Evolutionary conservation across 2,888 invertebrate genomes (phyloP), one percentile per base, ranked within the genome.

Genomic region (Ethmia dodecea): DNA sequence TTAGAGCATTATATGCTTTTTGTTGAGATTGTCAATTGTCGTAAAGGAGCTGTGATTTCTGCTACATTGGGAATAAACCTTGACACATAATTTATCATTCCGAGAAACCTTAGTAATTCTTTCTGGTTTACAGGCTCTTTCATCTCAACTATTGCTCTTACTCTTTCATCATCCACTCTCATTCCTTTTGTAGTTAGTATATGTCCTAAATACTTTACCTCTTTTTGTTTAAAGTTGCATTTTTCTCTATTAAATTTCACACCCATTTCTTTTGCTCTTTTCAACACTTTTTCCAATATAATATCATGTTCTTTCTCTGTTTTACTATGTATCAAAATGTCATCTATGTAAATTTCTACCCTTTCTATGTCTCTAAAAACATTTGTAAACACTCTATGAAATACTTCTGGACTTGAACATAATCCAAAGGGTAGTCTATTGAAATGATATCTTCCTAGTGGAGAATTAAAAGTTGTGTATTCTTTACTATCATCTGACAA

Each of bases 41-140:
- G 18, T 10, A 44, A 24, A 3, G 40, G 37, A 9, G 33, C 32
- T 13, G 13, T 37, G 5, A 35, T 28, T 5, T 38, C 28, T 8
- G 44, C 42, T 13, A 38, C 38, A 9, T 39, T 35, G 10, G 34
- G 41, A 12, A 44, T 41, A 27, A 38, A 44, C 4, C 34, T 16
- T 10, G 37, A 38, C 9, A 43, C 13, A 22, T 43, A 43, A 31
- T 40, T 43, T 11, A 35, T 32, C 41, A 44, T 41, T n/a, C 43
- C 43, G 9, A 43, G 12, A 30, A 43, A 40, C 11, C 43, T 25
- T 20, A 40, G 35, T 8, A 43, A 26, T 3, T 36, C 38, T 25
- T 33, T 32, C 15, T 27, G 37, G 25, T 12, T 15, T 5, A 29
- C 24, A 10, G 40, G 43, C 12, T 14, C 11, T 25, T 40, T 35